Evolutionary conservation across 2,888 invertebrate genomes (phyloP).

Genomic region (Theretra japonica): DNA sequence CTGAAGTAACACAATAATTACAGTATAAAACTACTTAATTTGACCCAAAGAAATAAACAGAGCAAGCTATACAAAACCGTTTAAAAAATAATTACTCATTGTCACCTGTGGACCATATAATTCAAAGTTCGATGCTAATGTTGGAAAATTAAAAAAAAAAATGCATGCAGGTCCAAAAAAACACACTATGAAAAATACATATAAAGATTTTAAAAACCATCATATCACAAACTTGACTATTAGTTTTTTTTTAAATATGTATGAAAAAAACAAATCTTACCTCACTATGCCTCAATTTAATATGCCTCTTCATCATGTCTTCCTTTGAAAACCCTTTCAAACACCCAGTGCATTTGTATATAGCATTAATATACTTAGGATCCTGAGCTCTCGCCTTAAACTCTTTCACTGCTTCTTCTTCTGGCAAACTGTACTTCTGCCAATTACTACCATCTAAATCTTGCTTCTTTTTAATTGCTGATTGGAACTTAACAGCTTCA

Average conservation of each 20-base stretch:
- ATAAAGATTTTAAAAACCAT: no score
- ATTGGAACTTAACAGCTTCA: conserved; percentile 16
- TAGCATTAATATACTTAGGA: conserved; percentile 59
- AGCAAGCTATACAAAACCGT: no score
- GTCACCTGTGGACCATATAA: no score
- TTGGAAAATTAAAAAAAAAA: no score
- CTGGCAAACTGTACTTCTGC: conserved; percentile 61
- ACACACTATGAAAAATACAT: no score
- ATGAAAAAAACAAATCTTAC: conserved; percentile 50
- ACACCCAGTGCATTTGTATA: conserved; percentile 64
- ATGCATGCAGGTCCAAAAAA: no score
- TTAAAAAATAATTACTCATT: no score
- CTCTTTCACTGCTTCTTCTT: conserved; percentile 66
- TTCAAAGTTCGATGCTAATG: no score
- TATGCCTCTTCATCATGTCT: conserved; percentile 66
- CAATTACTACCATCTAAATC: conserved; percentile 49
- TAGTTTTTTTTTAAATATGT: no score
- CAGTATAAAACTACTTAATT: no score
- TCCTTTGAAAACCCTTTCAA: conserved; percentile 68
- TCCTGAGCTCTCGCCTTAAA: conserved; percentile 58
- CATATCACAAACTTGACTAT: background rate
- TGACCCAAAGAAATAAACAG: no score
- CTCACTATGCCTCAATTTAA: conserved; percentile 62
- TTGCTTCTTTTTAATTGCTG: conserved; percentile 10
- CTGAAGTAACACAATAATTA: no score